Evolutionary conservation across 2,797 vertebrate genomes (phyloP), one percentile per base, ranked within the genome.

Genomic region (Apodemus agrarius): DNA sequence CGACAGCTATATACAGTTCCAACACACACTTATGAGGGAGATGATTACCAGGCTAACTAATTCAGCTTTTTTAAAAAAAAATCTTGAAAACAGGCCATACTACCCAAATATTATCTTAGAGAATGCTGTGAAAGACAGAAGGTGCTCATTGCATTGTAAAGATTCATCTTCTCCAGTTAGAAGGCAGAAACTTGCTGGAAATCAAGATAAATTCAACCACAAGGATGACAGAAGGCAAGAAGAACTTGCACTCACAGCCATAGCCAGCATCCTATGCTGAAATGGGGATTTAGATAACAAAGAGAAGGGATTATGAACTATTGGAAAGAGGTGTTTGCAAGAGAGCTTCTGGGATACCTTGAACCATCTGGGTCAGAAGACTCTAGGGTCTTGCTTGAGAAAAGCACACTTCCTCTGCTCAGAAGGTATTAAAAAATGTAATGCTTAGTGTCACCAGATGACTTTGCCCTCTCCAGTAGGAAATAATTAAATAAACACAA

Each of bases 401-500:
- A 89, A 24, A 49, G 54, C 43, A 89, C 29, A 74, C 6, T 43
- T 85, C 22, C 9, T 0, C 54, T 40, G 14, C 59, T 76, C 40
- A 43, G 21, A 84, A 67, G 74, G 24, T 19, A 67, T 61, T 57
- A 93, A 85, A 92, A 89, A 5, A 19, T 46, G 26, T 54, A 90
- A n/a, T n/a, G 59, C 69, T 94, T 7, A 69, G 13, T 91, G 14
- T 54, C 21, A 88, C 14, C 67, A 80, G 13, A 84, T 57, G 24
- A 78, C 3, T 89, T 65, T 90, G 16, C 11, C 88, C 22, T 96
- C 54, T 52, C 87, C 34, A n/a, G 86, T 57, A 81, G 3, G 89
- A 93, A 92, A 86, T 9, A 96, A 95, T 79, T 40, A 52, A 86
- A 81, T 89, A 76, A 72, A 54, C 61, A 29, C 24, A 74, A 54